Evolutionary conservation across 2,888 invertebrate species (phyloP).

Genomic region (Lasioglossum morio): DNA sequence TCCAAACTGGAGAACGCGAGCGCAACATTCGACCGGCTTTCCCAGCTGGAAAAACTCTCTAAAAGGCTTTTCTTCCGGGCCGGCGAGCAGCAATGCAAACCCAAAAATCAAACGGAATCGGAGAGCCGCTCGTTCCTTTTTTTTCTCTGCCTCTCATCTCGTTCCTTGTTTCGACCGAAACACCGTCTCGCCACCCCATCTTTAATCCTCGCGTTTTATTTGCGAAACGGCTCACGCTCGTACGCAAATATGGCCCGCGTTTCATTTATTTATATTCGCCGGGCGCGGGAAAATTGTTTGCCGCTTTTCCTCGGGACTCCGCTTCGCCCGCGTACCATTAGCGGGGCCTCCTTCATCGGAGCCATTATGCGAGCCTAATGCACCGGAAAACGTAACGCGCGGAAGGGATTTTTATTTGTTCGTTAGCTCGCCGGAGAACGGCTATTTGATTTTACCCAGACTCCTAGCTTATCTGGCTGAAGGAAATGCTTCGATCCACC

Average conservation of each 20-base stretch:
- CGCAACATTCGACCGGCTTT: conserved; percentile 74
- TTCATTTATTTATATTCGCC: conserved; percentile 42
- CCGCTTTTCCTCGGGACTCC: conserved; percentile 42
- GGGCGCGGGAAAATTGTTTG: conserved; percentile 48
- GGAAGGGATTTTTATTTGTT: conserved; percentile 52
- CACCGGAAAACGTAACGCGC: conserved; percentile 54
- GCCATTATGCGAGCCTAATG: conserved; percentile 52
- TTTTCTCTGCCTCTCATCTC: not conserved
- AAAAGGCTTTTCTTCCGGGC: conserved; percentile 79
- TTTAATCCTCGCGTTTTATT: conserved; percentile 57
- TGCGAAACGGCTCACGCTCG: conserved; percentile 41
- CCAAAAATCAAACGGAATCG: conserved; percentile 81
- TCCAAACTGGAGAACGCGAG: conserved; percentile 51
- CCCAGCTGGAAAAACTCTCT: conserved; percentile 82
- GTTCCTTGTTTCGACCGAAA: conserved; percentile 2
- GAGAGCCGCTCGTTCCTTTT: conserved; percentile 34
- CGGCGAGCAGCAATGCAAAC: conserved; percentile 80
- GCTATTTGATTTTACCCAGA: conserved; percentile 21
- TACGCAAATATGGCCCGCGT: conserved; percentile 15
- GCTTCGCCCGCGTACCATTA: conserved; percentile 35
- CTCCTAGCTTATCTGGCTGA: not conserved
- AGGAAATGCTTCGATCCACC: not conserved
- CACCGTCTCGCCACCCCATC: not conserved
- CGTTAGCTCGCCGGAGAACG: conserved; percentile 29
- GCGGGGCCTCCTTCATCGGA: conserved; percentile 23